Evolutionary conservation across 2,888 invertebrate genomes (phyloP).

Genomic region (Drosophila birchii): DNA sequence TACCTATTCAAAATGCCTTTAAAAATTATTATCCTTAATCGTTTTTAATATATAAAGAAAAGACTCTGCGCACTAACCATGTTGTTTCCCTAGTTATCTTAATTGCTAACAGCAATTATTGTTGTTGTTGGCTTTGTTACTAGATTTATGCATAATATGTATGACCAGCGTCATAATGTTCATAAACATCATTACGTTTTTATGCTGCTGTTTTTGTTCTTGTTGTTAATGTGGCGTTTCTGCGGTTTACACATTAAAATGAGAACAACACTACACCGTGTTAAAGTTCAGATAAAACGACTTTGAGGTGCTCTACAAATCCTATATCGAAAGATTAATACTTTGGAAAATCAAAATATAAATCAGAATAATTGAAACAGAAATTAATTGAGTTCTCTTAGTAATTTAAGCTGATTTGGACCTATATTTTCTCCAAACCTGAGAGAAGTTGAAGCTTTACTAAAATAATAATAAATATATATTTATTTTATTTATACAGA

Average conservation of each 20-base stretch:
- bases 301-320: not conserved
- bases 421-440: too few relatives aligned
- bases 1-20: not conserved
- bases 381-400: not conserved
- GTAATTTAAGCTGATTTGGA: too few relatives aligned
- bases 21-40: not conserved
- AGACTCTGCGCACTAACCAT: not conserved
- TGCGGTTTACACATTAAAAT: conserved; percentile 30
- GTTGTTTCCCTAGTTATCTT: conserved; percentile 20
- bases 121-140: conserved; percentile 7
- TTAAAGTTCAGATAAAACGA: not conserved
- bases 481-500: too few relatives aligned
- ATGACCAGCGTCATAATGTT: conserved; percentile 34
- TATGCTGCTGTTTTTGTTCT: conserved; percentile 13
- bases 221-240: conserved; percentile 14
- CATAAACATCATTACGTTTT: conserved; percentile 36
- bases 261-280: conserved; percentile 14
- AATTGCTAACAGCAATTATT: conserved; percentile 31
- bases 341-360: not conserved
- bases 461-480: not conserved
- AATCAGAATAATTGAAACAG: too few relatives aligned
- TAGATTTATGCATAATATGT: conserved; percentile 48
- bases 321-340: not conserved
- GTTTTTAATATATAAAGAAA: not conserved
- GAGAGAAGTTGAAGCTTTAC: not conserved